phyloP scores from a whole-genome alignment of 2,797 vertebrate genomes.

The Sebastes diploproa region DNA sequence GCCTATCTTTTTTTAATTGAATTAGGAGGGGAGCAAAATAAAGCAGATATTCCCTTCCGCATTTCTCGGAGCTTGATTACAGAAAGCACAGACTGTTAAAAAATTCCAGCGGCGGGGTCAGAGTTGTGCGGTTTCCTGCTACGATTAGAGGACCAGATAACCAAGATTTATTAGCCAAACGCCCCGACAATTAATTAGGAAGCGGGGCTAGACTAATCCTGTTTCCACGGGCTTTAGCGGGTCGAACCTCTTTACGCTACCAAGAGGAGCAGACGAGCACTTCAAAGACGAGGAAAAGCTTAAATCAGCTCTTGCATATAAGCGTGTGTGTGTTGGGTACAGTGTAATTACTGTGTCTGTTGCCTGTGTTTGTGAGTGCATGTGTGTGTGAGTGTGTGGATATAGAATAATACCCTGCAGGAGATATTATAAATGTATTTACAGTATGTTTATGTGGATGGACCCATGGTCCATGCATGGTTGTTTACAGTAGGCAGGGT shows the following conservation, averaged over 20 bases:
- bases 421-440: conserved; percentile 18
- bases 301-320: conserved; percentile 51
- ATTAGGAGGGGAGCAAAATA: conserved; percentile 70
- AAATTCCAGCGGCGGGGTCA: conserved; percentile 66
- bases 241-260: conserved; percentile 60
- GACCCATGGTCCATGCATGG: conserved; percentile 13
- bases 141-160: conserved; percentile 78
- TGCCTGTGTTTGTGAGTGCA: neutral
- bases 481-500: conserved; percentile 39
- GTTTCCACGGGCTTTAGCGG: conserved; percentile 74
- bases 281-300: conserved; percentile 69
- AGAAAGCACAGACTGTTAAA: conserved; percentile 61
- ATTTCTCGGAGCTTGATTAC: conserved; percentile 69
- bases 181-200: conserved; percentile 79
- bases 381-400: neutral
- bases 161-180: conserved; percentile 81
- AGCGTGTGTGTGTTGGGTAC: neutral
- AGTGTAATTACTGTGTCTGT: conserved; percentile 28
- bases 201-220: conserved; percentile 73
- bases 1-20: conserved; percentile 75
- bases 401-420: neutral
- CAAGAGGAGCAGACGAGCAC: conserved; percentile 40
- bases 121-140: conserved; percentile 68
- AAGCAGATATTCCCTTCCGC: conserved; percentile 63
- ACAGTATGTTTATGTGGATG: neutral